phyloP scores from a whole-genome alignment of 2,888 invertebrate genomes.

The Lordiphosa fenestrarum region DNA sequence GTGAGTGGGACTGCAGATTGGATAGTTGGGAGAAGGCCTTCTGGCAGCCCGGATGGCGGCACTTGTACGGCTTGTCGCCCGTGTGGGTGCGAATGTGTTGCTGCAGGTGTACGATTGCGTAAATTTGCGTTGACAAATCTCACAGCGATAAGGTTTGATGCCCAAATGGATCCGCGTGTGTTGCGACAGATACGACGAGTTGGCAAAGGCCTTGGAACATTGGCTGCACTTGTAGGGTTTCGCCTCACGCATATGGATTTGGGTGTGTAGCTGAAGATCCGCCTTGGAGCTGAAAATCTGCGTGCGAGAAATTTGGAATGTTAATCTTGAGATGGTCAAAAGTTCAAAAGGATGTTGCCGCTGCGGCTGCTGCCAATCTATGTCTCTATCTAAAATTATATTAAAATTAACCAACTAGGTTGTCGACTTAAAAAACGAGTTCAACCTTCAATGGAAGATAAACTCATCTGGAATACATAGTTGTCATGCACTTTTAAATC shows the following conservation, averaged over 20 bases:
- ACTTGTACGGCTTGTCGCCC: slow-evolving; percentile 99
- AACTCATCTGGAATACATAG: too few species aligned
- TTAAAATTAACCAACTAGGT: too few species aligned
- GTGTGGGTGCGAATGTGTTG: slow-evolving; percentile 99
- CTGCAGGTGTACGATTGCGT: slow-evolving; percentile 99
- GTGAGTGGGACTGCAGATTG: slow-evolving; percentile 99
- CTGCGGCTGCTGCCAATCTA: slow-evolving; percentile 4
- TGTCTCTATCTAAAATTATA: too few species aligned
- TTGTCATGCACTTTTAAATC: too few species aligned
- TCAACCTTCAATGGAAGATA: too few species aligned
- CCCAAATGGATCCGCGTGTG: slow-evolving; percentile 99
- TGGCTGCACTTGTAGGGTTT: slow-evolving; percentile 99
- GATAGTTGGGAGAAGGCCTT: slow-evolving; percentile 99
- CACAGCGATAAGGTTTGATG: slow-evolving; percentile 99
- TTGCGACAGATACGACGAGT: slow-evolving; percentile 99
- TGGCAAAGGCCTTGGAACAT: slow-evolving; percentile 99
- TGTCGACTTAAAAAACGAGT: too few species aligned
- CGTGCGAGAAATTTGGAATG: slow-evolving; percentile 47
- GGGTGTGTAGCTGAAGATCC: slow-evolving; percentile 97
- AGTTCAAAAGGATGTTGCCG: neutral
- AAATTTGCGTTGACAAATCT: slow-evolving; percentile 98
- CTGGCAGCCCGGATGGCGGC: slow-evolving; percentile 97
- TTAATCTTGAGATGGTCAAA: too few species aligned
- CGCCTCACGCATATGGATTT: slow-evolving; percentile 99
- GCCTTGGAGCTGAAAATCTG: slow-evolving; percentile 99